Evolutionary conservation across 2,888 invertebrate species (phyloP), one percentile per base, ranked within the genome.

Genomic region (Conchocele bisecta): DNA sequence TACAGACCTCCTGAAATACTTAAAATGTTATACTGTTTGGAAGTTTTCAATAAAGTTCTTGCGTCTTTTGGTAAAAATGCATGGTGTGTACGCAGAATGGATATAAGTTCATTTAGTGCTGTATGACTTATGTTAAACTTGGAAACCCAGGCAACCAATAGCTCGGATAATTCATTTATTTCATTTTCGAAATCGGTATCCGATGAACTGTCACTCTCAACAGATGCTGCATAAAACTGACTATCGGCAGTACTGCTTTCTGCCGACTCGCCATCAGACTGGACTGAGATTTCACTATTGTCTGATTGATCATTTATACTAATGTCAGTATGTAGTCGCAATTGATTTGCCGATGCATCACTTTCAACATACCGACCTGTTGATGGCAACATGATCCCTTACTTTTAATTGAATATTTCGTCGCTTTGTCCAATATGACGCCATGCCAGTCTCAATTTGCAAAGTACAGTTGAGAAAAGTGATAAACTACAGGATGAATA

Each of bases 11-110:
- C 64, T 35, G 46, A 64, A 59, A 53, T 31, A 37, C 48, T n/a
- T 9, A 26, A 20, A 26, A 65, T 48, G 15, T 70, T 37, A 39
- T 70, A 64, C 4, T 28, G 26, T 29, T 29, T 64, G 13, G 24
- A 11, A 15, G 59, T 70, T 31, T 60, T 65, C 15, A 70, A 46
- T 15, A 70, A 22, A 11, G 65, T 65, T 59, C 64, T 53, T n/a
- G 59, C 44, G 41, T 70, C 70, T 60, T 64, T 64, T 28, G 70
- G 59, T 31, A 64, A 33, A 17, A 20, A 29, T 15, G 54, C 28
- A 31, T 70, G 70, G 22, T 46, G 20, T 24, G 22, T 15, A 11
- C 29, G 53, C 20, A 64, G 28, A 54, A 59, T 54, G 9, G 9
- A 6, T 20, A 65, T n/a, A 20, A 70, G 46, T 17, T 22, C 57